These are phyloP conservation scores for Rhynchonycteris naso DNA, from an alignment of 2,797 vertebrate species.

Conservation along the genomic window DNA sequence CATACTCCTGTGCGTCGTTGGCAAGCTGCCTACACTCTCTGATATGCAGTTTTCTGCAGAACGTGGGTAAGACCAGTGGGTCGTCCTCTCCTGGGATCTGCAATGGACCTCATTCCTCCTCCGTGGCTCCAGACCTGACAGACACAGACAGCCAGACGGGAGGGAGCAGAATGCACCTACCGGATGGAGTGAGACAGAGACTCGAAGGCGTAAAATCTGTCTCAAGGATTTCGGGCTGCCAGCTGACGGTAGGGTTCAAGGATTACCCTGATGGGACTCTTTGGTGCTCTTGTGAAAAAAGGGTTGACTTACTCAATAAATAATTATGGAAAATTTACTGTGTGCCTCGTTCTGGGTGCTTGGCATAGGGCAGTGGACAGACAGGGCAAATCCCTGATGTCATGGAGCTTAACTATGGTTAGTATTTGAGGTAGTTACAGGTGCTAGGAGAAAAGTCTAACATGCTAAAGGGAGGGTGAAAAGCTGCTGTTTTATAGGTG, in stretches of 20 bases:
- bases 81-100: neutral
- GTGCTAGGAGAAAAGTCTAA: neutral
- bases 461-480: neutral
- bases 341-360: neutral
- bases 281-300: neutral
- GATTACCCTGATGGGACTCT: neutral
- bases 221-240: neutral
- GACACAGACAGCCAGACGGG: neutral
- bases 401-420: neutral
- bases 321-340: neutral
- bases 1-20: rapidly evolving
- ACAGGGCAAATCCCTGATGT: neutral
- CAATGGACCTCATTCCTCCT: neutral
- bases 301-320: neutral
- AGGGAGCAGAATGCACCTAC: neutral
- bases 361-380: neutral
- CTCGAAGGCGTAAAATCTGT: neutral
- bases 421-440: neutral
- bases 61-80: neutral
- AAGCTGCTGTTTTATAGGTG: neutral
- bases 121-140: too few relatives aligned
- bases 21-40: neutral
- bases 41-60: neutral
- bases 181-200: neutral
- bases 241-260: neutral